Evolutionary conservation across 2,113 vertebrate genomes (phyloP).

Genomic region (Chloroceryle aenea): DNA sequence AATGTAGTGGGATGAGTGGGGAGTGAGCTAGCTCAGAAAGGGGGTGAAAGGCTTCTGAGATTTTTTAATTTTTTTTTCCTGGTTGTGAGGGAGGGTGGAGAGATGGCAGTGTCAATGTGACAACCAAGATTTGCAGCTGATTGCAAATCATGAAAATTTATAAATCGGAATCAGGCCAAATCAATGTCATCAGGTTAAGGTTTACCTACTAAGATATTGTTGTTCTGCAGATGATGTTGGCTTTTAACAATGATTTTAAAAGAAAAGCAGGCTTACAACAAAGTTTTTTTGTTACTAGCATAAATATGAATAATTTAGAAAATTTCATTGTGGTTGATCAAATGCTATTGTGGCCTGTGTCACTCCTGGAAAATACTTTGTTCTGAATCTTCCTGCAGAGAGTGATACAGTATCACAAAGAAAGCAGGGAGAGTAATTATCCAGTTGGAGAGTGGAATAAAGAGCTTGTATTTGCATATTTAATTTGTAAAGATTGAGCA

Average conservation of each 20-base stretch:
- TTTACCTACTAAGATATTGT: not conserved
- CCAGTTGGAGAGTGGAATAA: not conserved
- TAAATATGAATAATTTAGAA: not conserved
- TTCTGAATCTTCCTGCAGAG: not conserved
- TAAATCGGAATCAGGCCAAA: not conserved
- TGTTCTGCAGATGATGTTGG: not conserved
- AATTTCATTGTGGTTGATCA: not conserved
- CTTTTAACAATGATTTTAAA: not conserved
- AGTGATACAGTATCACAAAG: not conserved
- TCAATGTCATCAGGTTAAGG: not conserved
- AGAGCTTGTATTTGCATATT: not conserved
- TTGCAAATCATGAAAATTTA: not conserved
- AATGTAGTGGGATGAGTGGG: not conserved
- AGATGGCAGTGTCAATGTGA: not conserved
- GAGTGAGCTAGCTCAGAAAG: not conserved
- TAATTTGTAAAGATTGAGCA: not conserved
- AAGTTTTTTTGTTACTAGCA: not conserved
- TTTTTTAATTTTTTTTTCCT: not conserved
- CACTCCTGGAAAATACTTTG: not conserved
- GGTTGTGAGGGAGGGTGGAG: not conserved
- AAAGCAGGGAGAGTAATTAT: not conserved
- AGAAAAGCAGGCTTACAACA: not conserved
- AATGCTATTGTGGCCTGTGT: not conserved
- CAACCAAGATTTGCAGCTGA: not conserved
- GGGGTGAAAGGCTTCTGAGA: not conserved